Conservation (phyloP, 2,113 vertebrate genomes). For the Brachypteracias leptosomus region DNA sequence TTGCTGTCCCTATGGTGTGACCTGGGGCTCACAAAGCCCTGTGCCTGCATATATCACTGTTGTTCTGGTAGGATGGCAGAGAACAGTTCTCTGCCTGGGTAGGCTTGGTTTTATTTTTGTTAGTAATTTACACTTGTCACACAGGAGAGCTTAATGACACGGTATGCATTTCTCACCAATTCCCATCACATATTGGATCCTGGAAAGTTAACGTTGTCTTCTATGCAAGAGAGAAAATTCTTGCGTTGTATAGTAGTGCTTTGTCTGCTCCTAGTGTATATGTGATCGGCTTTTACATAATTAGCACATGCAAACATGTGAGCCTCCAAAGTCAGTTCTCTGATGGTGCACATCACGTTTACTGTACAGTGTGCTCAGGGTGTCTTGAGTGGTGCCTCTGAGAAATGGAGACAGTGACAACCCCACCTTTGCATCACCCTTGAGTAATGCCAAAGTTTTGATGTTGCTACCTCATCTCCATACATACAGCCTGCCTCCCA, state of each 20-base stretch:
- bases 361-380: background rate
- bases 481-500: background rate
- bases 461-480: background rate
- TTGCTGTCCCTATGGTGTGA: background rate
- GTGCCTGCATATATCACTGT: background rate
- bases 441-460: background rate
- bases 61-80: background rate
- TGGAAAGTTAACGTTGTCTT: background rate
- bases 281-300: background rate
- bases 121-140: background rate
- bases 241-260: background rate
- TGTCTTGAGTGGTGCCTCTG: background rate
- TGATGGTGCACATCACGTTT: fast-evolving
- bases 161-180: background rate
- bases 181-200: background rate
- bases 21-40: background rate
- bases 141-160: background rate
- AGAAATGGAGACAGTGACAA: background rate
- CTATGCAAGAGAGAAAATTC: background rate
- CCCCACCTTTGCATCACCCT: background rate
- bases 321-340: background rate
- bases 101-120: background rate
- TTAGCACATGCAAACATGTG: background rate
- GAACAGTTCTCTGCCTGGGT: background rate
- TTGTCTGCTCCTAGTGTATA: background rate